phyloP scores from a whole-genome alignment of 2,113 vertebrate species.

The Bufo gargarizans region DNA sequence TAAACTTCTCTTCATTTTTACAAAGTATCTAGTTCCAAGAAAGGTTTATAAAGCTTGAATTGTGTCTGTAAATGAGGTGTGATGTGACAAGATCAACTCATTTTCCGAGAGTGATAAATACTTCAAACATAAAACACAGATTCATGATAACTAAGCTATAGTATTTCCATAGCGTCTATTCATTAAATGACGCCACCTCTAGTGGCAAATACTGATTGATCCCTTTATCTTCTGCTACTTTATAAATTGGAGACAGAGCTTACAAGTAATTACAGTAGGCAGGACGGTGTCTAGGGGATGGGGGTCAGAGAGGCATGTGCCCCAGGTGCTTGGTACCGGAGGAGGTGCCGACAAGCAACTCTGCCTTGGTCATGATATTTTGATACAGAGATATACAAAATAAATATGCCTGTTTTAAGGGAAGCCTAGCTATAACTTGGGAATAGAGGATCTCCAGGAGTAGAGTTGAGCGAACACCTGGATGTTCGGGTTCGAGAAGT shows the following conservation, averaged over 20 bases:
- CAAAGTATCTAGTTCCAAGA: not conserved
- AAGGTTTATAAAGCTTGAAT: constrained; percentile 3
- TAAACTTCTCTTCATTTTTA: not conserved
- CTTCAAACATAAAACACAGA: not conserved
- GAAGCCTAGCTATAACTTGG: too few species aligned
- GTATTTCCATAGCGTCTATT: not conserved
- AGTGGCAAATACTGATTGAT: not conserved
- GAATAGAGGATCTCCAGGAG: too few species aligned
- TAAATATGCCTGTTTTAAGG: too few species aligned
- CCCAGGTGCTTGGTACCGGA: not conserved
- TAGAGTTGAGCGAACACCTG: too few species aligned
- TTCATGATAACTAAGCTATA: constrained; percentile 6
- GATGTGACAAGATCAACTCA: constrained; percentile 21
- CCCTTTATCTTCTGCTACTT: not conserved
- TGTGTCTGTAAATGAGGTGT: constrained; percentile 1
- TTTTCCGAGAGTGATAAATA: constrained; percentile 13
- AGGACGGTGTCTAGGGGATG: too few species aligned
- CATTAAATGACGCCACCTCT: not conserved
- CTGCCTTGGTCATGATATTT: not conserved
- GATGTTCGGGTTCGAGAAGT: too few species aligned
- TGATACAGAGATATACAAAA: not conserved
- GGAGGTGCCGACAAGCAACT: not conserved
- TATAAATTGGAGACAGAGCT: not conserved
- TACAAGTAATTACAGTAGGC: not conserved
- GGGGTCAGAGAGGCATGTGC: too few species aligned